Conservation (phyloP, 2,888 invertebrate genomes). For the Andrena dorsata region DNA sequence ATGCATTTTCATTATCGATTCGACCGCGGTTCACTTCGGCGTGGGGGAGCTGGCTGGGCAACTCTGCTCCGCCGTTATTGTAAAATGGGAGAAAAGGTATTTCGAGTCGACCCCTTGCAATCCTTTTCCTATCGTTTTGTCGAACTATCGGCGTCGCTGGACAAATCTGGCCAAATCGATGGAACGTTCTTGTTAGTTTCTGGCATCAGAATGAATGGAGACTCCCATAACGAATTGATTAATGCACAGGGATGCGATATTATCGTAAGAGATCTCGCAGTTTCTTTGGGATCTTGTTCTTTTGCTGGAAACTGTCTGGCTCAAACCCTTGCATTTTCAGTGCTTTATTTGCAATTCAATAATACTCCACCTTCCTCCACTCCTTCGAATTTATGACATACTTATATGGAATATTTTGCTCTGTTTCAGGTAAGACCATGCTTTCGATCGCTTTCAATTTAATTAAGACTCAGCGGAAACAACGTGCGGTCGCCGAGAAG, state of each 20-base stretch:
- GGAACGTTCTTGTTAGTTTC: no score
- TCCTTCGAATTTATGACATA: background rate
- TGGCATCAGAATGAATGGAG: no score
- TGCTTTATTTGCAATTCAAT: background rate
- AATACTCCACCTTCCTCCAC: background rate
- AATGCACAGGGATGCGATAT: no score
- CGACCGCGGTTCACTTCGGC: background rate
- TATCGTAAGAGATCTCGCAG: no score
- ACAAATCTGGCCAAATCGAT: no score
- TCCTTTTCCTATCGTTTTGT: no score
- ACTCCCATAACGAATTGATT: no score
- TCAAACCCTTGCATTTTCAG: background rate
- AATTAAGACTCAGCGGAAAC: background rate
- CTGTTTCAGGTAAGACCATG: slow-evolving; percentile 1
- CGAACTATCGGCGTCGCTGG: no score
- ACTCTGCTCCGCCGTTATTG: background rate
- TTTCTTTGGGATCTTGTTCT: no score
- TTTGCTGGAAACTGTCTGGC: no score
- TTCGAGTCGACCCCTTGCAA: background rate
- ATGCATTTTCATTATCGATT: slow-evolving; percentile 53
- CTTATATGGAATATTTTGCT: background rate
- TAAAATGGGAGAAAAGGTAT: slow-evolving; percentile 19
- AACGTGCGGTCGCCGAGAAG: background rate
- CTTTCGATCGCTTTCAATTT: background rate
- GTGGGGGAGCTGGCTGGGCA: background rate